A percentile compares a stretch with the other conserved stretches of the same genome.
Evolutionary conservation across 1,140 invertebrate species (phyloP).

Genomic region (Rhysida immarginata): DNA sequence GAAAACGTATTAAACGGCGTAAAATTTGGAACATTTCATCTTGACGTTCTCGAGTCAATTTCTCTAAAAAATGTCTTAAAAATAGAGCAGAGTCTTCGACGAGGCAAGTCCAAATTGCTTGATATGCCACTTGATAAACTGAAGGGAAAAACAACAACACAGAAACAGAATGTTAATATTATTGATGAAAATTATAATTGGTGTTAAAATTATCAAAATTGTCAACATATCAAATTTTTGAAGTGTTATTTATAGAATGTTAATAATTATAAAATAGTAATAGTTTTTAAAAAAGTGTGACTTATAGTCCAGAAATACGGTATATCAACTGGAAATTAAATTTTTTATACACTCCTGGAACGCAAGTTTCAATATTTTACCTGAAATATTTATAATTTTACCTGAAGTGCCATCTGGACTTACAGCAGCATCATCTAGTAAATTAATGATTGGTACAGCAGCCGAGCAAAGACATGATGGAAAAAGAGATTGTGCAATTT

Average conservation of each 20-base stretch:
- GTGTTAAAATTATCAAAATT: too few species aligned
- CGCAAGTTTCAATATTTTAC: neutral
- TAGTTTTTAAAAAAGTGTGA: too few species aligned
- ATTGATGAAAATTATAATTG: too few species aligned
- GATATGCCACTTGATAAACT: slow-evolving; percentile 77
- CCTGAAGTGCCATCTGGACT: slow-evolving; percentile 66
- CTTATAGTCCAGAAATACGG: too few species aligned
- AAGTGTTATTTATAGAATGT: too few species aligned
- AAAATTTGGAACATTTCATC: slow-evolving; percentile 88
- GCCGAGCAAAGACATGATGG: slow-evolving; percentile 91
- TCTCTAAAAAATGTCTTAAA: slow-evolving; percentile 85
- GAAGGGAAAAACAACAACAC: slow-evolving; percentile 31
- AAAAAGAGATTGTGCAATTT: slow-evolving; percentile 84
- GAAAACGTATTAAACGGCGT: slow-evolving; percentile 79
- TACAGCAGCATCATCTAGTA: slow-evolving; percentile 91
- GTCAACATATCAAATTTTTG: too few species aligned
- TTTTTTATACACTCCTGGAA: neutral
- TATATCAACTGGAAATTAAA: too few species aligned
- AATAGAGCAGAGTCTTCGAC: slow-evolving; percentile 96
- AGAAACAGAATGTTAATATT: too few species aligned
- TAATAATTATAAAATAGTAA: too few species aligned
- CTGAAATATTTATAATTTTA: too few species aligned
- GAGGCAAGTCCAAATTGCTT: slow-evolving; percentile 89
- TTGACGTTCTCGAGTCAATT: slow-evolving; percentile 85
- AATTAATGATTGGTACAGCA: slow-evolving; percentile 81